phyloP scores from a whole-genome alignment of 1,140 invertebrate genomes.

The Solenopsis fugax region DNA sequence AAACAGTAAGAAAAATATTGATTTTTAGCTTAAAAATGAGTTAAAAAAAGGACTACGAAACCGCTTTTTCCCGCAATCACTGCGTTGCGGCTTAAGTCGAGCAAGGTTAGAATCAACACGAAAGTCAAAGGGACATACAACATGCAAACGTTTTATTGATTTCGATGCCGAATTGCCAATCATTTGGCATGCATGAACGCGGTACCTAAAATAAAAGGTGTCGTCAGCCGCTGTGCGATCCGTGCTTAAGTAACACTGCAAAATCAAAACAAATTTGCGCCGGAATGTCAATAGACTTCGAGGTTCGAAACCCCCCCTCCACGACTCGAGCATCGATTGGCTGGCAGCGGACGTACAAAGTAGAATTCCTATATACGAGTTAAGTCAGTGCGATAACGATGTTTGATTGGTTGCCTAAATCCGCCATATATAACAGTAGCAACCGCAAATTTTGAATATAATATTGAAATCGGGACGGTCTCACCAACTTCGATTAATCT shows the following conservation, averaged over 20 bases:
- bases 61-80: background rate
- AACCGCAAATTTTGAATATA: too few species aligned
- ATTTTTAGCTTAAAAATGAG: background rate
- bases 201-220: constrained; percentile 49
- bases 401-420: too few species aligned
- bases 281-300: background rate
- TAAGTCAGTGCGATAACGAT: too few species aligned
- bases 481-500: too few species aligned
- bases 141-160: constrained; percentile 12
- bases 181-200: background rate
- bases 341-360: background rate
- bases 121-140: background rate
- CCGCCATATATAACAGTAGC: too few species aligned
- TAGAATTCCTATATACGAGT: too few species aligned
- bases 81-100: background rate
- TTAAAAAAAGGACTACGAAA: background rate
- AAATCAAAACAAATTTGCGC: constrained; percentile 47
- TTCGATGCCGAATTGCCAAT: constrained; percentile 16
- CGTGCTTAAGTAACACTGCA: background rate
- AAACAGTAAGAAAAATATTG: background rate
- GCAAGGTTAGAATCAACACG: constrained; percentile 18
- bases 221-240: background rate
- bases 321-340: background rate
- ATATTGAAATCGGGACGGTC: too few species aligned
- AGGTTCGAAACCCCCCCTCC: constrained; percentile 22